Percentiles rank a stretch among this genome's conserved stretches.
Conservation (phyloP, 2,113 vertebrate species). For the Crotalus helleri region DNA sequence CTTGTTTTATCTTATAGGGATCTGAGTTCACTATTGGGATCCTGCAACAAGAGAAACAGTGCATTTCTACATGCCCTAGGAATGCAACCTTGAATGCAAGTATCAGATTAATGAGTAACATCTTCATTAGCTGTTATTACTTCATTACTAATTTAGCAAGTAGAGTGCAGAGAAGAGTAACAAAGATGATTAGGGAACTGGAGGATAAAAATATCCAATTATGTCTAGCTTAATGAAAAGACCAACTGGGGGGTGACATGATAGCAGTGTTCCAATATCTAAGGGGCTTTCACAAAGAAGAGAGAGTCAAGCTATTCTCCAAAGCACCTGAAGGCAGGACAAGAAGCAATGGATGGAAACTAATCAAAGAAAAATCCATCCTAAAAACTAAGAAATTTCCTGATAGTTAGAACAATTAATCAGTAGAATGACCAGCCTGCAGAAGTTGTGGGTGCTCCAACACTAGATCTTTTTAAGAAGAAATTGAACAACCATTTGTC, state of each 20-base stretch:
- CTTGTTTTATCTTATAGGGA: conserved; percentile 8
- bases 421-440: too few relatives aligned
- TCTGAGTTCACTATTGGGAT: neutral
- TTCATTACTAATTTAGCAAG: neutral
- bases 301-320: neutral
- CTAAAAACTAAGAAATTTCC: neutral
- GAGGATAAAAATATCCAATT: neutral
- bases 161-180: neutral
- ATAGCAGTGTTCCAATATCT: neutral
- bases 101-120: neutral
- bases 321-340: neutral
- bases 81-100: neutral
- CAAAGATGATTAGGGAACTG: neutral
- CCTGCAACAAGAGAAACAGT: neutral
- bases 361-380: neutral
- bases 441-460: too few relatives aligned
- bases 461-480: too few relatives aligned
- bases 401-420: too few relatives aligned
- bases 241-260: neutral
- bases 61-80: neutral
- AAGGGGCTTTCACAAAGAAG: neutral
- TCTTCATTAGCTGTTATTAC: neutral
- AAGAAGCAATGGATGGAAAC: neutral
- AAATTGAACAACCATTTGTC: too few relatives aligned
- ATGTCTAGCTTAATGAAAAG: neutral